A percentile compares a stretch with the other conserved stretches of the same genome.
Conservation (phyloP, 2,797 vertebrate species). For the Serranus cabrilla region DNA sequence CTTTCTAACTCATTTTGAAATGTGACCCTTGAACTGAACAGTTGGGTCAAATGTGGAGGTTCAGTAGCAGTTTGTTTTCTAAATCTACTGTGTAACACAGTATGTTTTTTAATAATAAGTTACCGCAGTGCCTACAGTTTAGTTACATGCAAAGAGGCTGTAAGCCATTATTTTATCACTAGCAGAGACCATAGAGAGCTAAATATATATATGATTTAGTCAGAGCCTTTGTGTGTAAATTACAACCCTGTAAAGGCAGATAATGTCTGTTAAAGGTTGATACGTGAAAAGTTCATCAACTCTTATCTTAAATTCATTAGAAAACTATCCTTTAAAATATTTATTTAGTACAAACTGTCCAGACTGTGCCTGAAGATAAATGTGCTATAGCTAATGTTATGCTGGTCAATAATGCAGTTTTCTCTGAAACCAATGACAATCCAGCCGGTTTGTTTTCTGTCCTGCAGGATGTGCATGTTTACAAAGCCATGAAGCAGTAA, state of each 20-base stretch:
- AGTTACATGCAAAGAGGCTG: neutral
- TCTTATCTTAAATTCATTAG: too few relatives aligned
- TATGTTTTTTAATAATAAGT: neutral
- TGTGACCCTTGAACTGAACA: neutral
- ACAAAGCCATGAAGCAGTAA: slow-evolving; percentile 5
- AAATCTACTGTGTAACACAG: neutral
- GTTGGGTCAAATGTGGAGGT: neutral
- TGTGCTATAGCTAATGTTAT: neutral
- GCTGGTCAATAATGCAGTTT: neutral
- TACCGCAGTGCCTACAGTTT: too few relatives aligned
- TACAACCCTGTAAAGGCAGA: neutral
- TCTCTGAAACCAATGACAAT: neutral
- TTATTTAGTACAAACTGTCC: neutral
- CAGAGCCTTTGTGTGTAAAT: neutral
- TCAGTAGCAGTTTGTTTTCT: neutral
- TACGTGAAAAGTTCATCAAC: neutral
- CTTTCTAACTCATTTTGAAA: neutral
- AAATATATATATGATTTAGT: neutral
- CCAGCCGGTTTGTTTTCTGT: neutral
- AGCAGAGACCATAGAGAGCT: neutral
- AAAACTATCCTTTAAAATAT: too few relatives aligned
- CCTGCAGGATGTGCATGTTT: neutral
- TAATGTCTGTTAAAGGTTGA: neutral
- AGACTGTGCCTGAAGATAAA: slow-evolving; percentile 6
- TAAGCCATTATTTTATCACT: neutral